Conservation (phyloP, 2,888 invertebrate genomes). For the Gortyna flavago region DNA sequence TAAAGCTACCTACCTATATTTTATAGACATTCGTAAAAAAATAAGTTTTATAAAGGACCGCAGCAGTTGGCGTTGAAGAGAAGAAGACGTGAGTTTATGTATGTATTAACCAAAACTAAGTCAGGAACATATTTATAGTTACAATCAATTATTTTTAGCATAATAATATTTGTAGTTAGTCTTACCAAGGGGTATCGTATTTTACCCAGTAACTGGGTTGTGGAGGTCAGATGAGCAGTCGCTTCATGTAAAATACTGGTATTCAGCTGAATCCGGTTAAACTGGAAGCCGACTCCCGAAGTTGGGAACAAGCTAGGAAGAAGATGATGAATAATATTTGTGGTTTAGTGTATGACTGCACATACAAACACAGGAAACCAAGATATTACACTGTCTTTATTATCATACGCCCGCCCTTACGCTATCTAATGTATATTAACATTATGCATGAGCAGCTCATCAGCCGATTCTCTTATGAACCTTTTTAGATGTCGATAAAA, state of each 20-base stretch:
- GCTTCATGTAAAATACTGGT: too few species aligned
- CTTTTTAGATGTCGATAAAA: background rate
- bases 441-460: background rate
- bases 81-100: background rate
- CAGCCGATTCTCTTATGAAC: background rate
- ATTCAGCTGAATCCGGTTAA: too few species aligned
- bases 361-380: background rate
- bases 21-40: background rate
- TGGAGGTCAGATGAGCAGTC: too few species aligned
- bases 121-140: background rate
- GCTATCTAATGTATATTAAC: too few species aligned
- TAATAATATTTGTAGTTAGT: too few species aligned
- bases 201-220: too few species aligned
- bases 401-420: background rate
- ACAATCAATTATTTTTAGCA: too few species aligned
- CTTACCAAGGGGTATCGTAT: too few species aligned
- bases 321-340: background rate
- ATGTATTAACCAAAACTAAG: background rate
- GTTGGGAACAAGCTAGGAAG: too few species aligned
- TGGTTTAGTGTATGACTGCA: background rate
- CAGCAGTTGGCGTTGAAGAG: background rate
- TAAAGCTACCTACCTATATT: background rate
- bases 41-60: background rate
- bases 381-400: background rate
- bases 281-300: too few species aligned